phyloP scores from a whole-genome alignment of 2,113 vertebrate species.

The Daboia siamensis region DNA sequence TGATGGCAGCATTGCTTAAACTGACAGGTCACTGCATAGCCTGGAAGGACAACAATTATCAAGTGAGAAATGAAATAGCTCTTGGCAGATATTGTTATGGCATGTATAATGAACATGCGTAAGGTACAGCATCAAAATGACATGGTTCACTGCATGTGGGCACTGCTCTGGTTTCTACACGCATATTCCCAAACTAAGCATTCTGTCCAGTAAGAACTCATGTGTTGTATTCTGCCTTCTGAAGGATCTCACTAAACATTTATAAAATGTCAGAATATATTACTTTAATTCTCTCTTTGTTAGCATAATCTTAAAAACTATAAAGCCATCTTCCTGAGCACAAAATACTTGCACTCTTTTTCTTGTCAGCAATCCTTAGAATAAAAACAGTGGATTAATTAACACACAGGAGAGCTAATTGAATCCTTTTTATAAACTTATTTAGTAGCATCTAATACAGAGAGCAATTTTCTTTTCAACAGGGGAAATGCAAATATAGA shows the following conservation, averaged over 20 bases:
- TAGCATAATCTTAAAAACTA: slow-evolving; percentile 6
- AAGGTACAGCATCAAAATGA: not conserved
- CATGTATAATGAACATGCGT: not conserved
- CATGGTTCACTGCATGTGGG: not conserved
- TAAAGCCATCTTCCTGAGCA: slow-evolving; percentile 15
- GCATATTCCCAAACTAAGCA: not conserved
- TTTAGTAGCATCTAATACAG: slow-evolving; percentile 25
- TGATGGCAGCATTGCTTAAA: not conserved
- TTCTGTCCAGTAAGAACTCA: slow-evolving; percentile 12
- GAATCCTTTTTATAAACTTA: slow-evolving; percentile 25
- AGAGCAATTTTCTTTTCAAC: slow-evolving; percentile 21
- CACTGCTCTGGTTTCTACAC: not conserved
- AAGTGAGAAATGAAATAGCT: not conserved
- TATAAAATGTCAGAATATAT: slow-evolving; percentile 23
- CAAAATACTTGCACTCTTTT: slow-evolving; percentile 8
- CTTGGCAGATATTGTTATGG: not conserved
- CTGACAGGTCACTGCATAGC: not conserved
- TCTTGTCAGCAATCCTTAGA: slow-evolving; percentile 20
- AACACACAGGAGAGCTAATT: slow-evolving; percentile 32
- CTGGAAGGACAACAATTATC: not conserved
- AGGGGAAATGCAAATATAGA: slow-evolving; percentile 19
- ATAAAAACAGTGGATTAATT: slow-evolving; percentile 38
- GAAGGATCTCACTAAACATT: slow-evolving; percentile 19
- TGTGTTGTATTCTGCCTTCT: slow-evolving; percentile 25
- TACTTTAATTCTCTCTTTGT: slow-evolving; percentile 21